Conservation (phyloP, 23 tunicate species). For the Halocynthia roretzi region DNA sequence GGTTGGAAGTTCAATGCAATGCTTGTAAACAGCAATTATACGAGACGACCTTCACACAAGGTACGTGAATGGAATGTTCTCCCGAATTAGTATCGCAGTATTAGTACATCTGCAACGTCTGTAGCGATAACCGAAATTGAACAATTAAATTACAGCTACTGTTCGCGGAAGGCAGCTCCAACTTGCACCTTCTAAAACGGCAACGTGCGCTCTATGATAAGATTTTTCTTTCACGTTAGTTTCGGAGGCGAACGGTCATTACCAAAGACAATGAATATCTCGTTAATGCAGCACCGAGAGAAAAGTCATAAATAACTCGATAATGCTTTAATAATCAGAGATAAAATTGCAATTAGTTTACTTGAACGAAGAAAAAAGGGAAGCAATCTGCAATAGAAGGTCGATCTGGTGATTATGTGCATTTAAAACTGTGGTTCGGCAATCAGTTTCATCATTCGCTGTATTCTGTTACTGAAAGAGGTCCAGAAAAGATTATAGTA, state of each 20-base stretch:
- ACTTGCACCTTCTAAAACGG: background rate
- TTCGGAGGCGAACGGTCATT: background rate
- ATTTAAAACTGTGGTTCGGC: background rate
- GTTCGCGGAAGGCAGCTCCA: background rate
- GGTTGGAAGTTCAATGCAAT: no score
- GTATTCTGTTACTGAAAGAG: slow-evolving; percentile 19
- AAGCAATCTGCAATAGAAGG: slow-evolving; percentile 1
- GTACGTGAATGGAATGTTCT: no score
- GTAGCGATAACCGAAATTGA: no score
- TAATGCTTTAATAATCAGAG: background rate
- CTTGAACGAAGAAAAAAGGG: slow-evolving; percentile 7
- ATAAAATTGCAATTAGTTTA: background rate
- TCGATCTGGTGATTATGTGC: background rate
- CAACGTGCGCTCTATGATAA: slow-evolving; percentile 16
- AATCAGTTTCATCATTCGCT: slow-evolving; percentile 2
- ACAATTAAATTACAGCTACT: no score
- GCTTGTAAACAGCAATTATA: no score
- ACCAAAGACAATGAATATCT: background rate
- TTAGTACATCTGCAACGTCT: no score
- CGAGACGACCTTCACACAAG: no score
- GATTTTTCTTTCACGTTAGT: slow-evolving; percentile 7
- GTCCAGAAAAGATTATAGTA: background rate
- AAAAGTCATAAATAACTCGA: background rate
- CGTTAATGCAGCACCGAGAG: background rate
- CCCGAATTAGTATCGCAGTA: no score